Conservation (phyloP, 2,797 vertebrate species). For the Anguilla obscura region DNA sequence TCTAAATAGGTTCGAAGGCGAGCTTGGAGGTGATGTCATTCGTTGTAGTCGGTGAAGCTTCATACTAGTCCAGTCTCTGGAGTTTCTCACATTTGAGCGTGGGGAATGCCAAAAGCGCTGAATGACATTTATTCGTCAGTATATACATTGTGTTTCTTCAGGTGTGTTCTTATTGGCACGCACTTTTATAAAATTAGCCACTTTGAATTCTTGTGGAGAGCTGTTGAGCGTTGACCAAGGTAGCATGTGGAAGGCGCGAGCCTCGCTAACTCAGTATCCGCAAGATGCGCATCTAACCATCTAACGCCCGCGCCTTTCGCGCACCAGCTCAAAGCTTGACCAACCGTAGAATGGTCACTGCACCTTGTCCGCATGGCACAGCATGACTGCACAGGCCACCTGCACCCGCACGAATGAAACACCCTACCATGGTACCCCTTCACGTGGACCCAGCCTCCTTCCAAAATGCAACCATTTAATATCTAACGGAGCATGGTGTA, state of each 20-base stretch:
- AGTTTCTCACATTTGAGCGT: background rate
- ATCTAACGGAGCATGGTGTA: background rate
- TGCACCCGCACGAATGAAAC: conserved; percentile 16
- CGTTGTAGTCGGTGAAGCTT: background rate
- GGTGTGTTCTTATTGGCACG: background rate
- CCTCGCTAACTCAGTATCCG: background rate
- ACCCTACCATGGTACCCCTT: background rate
- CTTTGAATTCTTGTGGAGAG: background rate
- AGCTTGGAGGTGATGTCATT: background rate
- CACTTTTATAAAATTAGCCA: background rate
- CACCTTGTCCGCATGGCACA: background rate
- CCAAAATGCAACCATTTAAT: background rate
- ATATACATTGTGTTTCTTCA: background rate
- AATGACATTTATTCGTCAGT: background rate
- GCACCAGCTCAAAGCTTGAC: background rate
- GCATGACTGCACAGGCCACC: conserved; percentile 10
- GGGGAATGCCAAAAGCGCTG: background rate
- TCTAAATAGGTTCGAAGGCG: background rate
- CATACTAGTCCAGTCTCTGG: background rate
- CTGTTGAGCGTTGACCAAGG: background rate
- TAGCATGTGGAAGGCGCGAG: conserved; percentile 4
- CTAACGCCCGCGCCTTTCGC: background rate
- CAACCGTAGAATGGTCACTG: background rate
- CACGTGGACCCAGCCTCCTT: background rate
- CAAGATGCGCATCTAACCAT: background rate